Percentiles rank a stretch among this genome's conserved stretches.
Conservation (phyloP, 2,888 invertebrate species). For the Metellina segmentata region DNA sequence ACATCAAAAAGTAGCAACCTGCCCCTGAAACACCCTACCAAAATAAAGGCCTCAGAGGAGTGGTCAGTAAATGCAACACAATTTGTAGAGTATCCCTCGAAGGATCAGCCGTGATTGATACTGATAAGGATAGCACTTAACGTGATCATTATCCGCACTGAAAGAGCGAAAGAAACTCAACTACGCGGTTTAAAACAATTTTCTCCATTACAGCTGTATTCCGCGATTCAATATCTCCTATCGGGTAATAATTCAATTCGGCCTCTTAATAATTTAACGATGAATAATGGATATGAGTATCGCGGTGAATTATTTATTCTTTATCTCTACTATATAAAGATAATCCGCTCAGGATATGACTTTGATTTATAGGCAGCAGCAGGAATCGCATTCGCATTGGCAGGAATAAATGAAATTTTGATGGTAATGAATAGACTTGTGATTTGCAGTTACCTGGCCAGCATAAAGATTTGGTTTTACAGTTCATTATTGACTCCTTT, state of each 20-base stretch:
- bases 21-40: not conserved
- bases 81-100: conserved; percentile 46
- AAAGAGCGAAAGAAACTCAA: conserved; percentile 49
- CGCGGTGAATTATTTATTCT: conserved; percentile 69
- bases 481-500: not conserved
- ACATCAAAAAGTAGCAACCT: too few species aligned
- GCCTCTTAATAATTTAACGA: conserved; percentile 74
- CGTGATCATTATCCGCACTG: conserved; percentile 58
- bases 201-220: conserved; percentile 64
- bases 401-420: conserved; percentile 42
- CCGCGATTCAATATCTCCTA: conserved; percentile 54
- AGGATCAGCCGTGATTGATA: conserved; percentile 65
- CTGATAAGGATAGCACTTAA: conserved; percentile 70
- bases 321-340: conserved; percentile 43
- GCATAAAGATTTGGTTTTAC: not conserved
- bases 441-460: not conserved
- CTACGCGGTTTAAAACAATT: conserved; percentile 70
- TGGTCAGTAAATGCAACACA: conserved; percentile 21
- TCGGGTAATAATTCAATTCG: conserved; percentile 73
- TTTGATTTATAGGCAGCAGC: conserved; percentile 63
- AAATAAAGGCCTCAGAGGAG: not conserved
- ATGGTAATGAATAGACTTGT: conserved; percentile 35
- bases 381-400: conserved; percentile 37
- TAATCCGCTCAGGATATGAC: conserved; percentile 55
- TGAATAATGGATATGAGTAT: conserved; percentile 70